Evolutionary conservation across 2,797 vertebrate genomes (phyloP), one percentile per base, ranked within the genome.

Genomic region (Scolopax rusticola): DNA sequence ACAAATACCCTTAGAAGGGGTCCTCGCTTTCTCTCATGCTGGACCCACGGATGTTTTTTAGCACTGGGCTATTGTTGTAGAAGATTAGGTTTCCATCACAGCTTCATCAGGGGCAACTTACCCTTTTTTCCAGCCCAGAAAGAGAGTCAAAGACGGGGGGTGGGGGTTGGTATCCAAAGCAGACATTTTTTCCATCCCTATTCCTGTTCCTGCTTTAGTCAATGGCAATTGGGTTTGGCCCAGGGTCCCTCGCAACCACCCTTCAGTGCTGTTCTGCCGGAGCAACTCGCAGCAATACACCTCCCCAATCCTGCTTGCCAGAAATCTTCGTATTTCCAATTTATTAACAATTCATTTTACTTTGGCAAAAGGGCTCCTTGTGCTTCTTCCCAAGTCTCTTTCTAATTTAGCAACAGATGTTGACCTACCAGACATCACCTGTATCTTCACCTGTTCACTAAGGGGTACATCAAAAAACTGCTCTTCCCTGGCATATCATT

Each of bases 71-170:
- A 8, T 94, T 95, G 69, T 79, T 84, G 78, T 16, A 77, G 78
- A 65, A 78, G 78, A 92, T 95, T 95, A 83, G 60, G 50, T 89
- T 97, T 91, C 84, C 71, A 73, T 89, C 90, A 84, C 93, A 92
- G 61, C 75, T 95, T 95, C 88, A 86, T 87, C 81, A 75, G 64
- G 25, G 40, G 32, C 48, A 91, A 64, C 21, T 84, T 64, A 45
- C 5, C 15, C 41, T 83, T 94, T 89, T 81, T 38, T 36, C 61
- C 45, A 38, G 47, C 38, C 30, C 36, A 67, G 60, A 93, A 84
- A 2, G 47, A 82, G 11, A 92, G 73, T 14, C 60, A 33, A 28
- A 73, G n/a, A 16, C 16, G 36, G 0, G 2, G 23, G 12, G 5
- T 8, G 36, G 36, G 36, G 36, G 36, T 36, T 7, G 33, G 17